These are phyloP conservation scores for Acholoe squamosa DNA, from an alignment of 2,888 invertebrate species.

Conservation along the genomic window DNA sequence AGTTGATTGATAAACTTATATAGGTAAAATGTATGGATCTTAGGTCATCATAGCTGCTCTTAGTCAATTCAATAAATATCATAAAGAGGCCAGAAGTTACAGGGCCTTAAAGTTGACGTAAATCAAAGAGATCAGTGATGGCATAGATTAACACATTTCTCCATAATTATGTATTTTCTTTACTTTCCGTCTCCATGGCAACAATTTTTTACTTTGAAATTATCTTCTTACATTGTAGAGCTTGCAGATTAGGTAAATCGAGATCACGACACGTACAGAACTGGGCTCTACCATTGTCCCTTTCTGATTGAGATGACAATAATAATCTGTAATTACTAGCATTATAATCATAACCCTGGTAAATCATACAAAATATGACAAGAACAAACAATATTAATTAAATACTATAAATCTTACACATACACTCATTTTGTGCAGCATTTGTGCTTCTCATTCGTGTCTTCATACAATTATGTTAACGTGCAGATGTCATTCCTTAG, in stretches of 20 bases:
- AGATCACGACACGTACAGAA: background rate
- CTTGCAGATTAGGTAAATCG: background rate
- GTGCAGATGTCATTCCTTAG: too few species aligned
- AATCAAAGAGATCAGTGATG: conserved; percentile 5
- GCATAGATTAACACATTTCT: background rate
- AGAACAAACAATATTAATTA: conserved; percentile 20
- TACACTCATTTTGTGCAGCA: background rate
- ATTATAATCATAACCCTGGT: too few species aligned
- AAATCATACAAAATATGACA: background rate
- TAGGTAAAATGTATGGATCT: too few species aligned
- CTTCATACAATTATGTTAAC: background rate
- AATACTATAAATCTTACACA: background rate
- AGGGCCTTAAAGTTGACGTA: background rate
- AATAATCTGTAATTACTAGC: too few species aligned
- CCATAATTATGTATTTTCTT: background rate
- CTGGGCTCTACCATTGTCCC: background rate
- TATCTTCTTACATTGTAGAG: background rate
- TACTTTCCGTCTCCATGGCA: conserved; percentile 8
- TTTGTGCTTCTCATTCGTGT: too few species aligned
- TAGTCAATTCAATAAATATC: background rate
- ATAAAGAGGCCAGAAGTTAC: background rate
- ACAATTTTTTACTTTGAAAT: background rate
- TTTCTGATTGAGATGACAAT: too few species aligned
- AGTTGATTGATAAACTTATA: too few species aligned
- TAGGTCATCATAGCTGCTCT: background rate